Percentiles rank a stretch among this genome's conserved stretches.
Evolutionary conservation across 64 coral and sea anemone species (phyloP).

Genomic region (Trachythela sp.): DNA sequence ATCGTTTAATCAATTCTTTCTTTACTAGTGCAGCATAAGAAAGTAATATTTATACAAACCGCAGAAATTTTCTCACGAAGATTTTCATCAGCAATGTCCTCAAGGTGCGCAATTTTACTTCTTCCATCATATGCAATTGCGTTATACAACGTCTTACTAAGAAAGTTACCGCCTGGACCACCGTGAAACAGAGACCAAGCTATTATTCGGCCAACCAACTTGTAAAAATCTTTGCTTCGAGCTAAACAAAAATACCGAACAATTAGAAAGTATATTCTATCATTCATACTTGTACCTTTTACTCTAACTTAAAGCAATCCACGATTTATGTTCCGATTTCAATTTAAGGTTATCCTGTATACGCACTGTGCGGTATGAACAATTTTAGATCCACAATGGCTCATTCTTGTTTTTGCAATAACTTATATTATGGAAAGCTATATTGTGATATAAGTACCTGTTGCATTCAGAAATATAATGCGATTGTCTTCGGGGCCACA

Average conservation of each 20-base stretch:
- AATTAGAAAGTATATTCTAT: too few relatives aligned
- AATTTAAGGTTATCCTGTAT: too few relatives aligned
- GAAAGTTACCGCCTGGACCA: slow-evolving; percentile 36
- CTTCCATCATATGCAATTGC: too few relatives aligned
- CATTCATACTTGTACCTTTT: too few relatives aligned
- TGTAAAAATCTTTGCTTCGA: neutral
- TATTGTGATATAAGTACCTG: neutral
- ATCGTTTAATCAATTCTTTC: too few relatives aligned
- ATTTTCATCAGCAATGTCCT: slow-evolving; percentile 18
- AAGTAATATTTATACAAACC: neutral
- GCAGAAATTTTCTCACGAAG: neutral
- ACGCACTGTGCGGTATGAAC: neutral
- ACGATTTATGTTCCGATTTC: too few relatives aligned
- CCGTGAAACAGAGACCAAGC: slow-evolving; percentile 35
- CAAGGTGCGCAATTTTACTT: neutral
- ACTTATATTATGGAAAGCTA: too few relatives aligned
- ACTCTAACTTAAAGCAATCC: too few relatives aligned
- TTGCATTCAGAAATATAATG: neutral
- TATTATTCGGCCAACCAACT: neutral
- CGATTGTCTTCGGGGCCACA: slow-evolving; percentile 16
- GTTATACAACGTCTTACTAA: slow-evolving; percentile 13
- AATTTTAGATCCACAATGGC: neutral
- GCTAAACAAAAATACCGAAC: neutral
- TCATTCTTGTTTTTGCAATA: too few relatives aligned
- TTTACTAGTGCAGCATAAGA: neutral